phyloP scores from a whole-genome alignment of 2,113 vertebrate genomes.

The Lycaon pictus region DNA sequence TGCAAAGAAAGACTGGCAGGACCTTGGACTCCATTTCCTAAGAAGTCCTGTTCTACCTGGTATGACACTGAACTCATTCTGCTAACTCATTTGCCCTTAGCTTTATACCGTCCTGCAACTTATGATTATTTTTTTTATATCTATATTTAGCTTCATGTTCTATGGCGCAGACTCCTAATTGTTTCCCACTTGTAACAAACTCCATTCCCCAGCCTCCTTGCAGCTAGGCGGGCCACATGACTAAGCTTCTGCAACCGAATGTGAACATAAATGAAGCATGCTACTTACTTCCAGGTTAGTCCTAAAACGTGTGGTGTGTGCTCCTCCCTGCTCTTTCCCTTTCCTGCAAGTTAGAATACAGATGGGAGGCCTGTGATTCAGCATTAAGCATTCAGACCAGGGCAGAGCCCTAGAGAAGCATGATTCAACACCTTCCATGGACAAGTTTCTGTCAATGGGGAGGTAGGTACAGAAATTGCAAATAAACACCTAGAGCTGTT shows the following conservation, averaged over 20 bases:
- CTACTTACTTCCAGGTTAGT: not conserved
- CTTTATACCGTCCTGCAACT: not conserved
- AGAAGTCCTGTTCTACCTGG: not conserved
- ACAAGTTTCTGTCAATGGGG: not conserved
- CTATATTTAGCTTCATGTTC: not conserved
- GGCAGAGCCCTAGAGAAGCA: not conserved
- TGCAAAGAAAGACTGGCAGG: not conserved
- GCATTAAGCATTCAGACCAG: not conserved
- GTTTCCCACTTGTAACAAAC: not conserved
- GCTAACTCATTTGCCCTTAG: not conserved
- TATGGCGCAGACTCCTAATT: not conserved
- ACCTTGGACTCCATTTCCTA: not conserved
- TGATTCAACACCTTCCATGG: not conserved
- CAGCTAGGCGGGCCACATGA: not conserved
- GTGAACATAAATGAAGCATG: not conserved
- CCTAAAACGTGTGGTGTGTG: rapidly evolving
- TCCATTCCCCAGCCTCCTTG: not conserved
- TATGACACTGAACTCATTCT: not conserved
- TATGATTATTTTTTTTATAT: not conserved
- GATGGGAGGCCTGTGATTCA: not conserved
- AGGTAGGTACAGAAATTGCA: not conserved
- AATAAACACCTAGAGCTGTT: not conserved
- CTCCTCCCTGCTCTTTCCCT: not conserved
- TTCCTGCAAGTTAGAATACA: not conserved
- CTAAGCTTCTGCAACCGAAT: no score